Base-by-base conservation (phyloP, 2,888 invertebrate genomes). In the Endomychus coccineus region DNA sequence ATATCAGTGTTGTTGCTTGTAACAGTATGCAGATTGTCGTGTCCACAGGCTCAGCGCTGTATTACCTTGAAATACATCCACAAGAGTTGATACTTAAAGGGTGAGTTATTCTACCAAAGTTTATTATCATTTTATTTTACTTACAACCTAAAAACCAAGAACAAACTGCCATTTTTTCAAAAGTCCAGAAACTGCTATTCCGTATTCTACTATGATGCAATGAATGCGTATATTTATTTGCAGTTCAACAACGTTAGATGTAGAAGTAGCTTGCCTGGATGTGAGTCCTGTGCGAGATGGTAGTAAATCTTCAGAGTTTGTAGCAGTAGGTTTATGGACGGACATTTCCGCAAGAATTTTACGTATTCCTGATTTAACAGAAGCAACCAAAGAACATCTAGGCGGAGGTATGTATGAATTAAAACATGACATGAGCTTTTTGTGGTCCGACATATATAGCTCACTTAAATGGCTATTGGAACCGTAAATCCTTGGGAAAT, bases 191-290 rank as follows among this genome's bases (percentile, higher is more conserved):
- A n/a, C 2, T 25, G 2, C 13, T 4, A 11, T 25, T 3, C 25
- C 7, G 11, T 4, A 3, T 6, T 24, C n/a, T 24, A n/a, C n/a
- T 24, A 6, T n/a, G n/a, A n/a, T n/a, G n/a, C n/a, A n/a, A n/a
- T n/a, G n/a, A n/a, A n/a, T n/a, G n/a, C n/a, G n/a, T n/a, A n/a
- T n/a, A n/a, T n/a, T n/a, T n/a, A 19, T n/a, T 53, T 55, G 4
- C 51, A 77, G 78, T 2, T 75, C 77, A 47, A 78, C 78, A 23
- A 78, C 79, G 15, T 75, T 96, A 69, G 87, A 91, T 15, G 85
- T 92, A 56, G 97, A 98, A 68, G 87, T 97, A 25, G 95, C 98
- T 3, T 98, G 97, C 64, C 66, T 98, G 34, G 96, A 97, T 68
- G 78, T 97, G 30, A 89, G 90, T 2, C 88, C 92, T 2, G 59